Evolutionary conservation across 2,797 vertebrate genomes (phyloP).

Genomic region (Halcyon chelicuti): DNA sequence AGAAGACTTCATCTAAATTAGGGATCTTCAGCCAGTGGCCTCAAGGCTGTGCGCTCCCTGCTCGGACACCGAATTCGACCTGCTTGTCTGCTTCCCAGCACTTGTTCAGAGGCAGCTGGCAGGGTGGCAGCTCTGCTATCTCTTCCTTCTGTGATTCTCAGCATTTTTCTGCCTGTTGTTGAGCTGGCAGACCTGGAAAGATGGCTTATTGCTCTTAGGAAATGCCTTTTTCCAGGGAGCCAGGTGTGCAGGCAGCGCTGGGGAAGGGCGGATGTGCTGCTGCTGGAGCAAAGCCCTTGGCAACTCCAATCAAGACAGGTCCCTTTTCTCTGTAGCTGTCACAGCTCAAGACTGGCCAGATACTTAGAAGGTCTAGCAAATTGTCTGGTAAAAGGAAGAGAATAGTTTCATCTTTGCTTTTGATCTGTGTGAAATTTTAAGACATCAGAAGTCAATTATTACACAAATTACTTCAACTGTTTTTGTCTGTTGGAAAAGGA

Average conservation of each 20-base stretch:
- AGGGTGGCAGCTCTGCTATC: neutral
- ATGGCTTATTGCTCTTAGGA: neutral
- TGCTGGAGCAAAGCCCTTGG: neutral
- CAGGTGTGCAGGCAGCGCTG: fast-evolving
- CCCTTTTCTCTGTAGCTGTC: neutral
- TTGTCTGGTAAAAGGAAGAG: neutral
- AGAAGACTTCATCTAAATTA: neutral
- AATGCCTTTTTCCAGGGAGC: neutral
- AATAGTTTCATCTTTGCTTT: neutral
- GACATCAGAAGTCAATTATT: neutral
- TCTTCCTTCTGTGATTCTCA: fast-evolving
- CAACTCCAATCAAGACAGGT: neutral
- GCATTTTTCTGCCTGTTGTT: neutral
- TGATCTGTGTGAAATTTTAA: neutral
- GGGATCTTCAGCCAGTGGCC: neutral
- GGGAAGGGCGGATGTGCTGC: neutral
- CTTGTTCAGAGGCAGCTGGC: neutral
- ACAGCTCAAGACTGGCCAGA: neutral
- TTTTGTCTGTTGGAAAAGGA: neutral
- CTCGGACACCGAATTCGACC: fast-evolving
- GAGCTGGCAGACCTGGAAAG: neutral
- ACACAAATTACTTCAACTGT: neutral
- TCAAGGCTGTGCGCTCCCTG: neutral
- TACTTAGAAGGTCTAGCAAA: neutral
- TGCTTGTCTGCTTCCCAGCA: neutral